Percentiles rank a stretch among this genome's conserved stretches.
Conservation (phyloP, 1,140 invertebrate genomes). For the Apis cerana region DNA sequence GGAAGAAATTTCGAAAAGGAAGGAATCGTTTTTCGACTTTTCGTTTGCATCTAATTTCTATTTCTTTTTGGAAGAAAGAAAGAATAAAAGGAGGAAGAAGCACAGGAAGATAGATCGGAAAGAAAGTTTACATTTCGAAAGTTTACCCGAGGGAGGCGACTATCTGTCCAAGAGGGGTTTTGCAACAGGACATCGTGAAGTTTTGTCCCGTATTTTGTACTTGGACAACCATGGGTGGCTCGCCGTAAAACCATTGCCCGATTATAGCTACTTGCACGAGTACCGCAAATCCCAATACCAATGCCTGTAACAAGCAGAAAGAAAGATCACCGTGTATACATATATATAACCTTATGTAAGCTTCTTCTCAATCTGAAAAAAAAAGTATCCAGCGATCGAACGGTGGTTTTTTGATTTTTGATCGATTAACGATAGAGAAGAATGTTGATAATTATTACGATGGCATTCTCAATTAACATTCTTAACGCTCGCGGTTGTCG, state of each 20-base stretch:
- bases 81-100: too few relatives aligned
- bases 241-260: conserved; percentile 89
- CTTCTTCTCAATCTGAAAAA: conserved; percentile 1
- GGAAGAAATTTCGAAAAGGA: too few relatives aligned
- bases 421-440: conserved; percentile 9
- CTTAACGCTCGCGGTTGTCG: neutral
- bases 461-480: conserved; percentile 8
- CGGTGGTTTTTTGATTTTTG: neutral
- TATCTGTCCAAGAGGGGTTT: conserved; percentile 77
- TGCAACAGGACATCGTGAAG: conserved; percentile 68
- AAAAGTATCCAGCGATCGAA: neutral
- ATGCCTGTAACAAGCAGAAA: conserved; percentile 81
- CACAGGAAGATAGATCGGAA: conserved; percentile 13
- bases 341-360: neutral
- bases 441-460: conserved; percentile 1
- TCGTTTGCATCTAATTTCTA: neutral
- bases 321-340: neutral
- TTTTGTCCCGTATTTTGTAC: conserved; percentile 71
- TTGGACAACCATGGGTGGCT: conserved; percentile 86
- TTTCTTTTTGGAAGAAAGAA: too few relatives aligned
- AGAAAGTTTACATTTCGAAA: conserved; percentile 37
- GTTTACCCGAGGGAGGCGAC: conserved; percentile 78
- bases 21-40: neutral
- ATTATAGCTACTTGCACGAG: conserved; percentile 94
- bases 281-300: conserved; percentile 94